Percentiles rank a stretch among this genome's conserved stretches.
phyloP scores from a whole-genome alignment of 2,113 vertebrate species.

The Syngnathus typhle region DNA sequence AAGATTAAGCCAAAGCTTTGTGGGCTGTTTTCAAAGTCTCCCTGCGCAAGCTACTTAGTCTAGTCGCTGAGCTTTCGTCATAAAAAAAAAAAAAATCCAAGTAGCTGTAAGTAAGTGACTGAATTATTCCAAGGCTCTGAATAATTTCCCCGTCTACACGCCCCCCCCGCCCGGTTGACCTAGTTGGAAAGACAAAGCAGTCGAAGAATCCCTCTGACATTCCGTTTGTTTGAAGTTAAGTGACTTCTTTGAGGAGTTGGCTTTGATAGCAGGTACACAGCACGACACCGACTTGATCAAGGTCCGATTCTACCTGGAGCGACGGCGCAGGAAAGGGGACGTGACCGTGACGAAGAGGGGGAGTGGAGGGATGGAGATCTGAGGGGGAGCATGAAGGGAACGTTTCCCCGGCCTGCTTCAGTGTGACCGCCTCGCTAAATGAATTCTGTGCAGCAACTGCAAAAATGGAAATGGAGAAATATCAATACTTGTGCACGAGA shows the following conservation, averaged over 20 bases:
- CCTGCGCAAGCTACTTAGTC: conserved; percentile 7
- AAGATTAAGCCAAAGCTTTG: conserved; percentile 35
- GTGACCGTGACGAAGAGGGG: conserved; percentile 3
- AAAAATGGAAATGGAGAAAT: background rate
- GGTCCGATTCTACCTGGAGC: conserved; percentile 37
- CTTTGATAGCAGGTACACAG: conserved; percentile 34
- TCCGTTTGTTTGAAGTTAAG: conserved; percentile 30
- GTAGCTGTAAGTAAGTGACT: conserved; percentile 6
- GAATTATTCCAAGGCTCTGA: conserved; percentile 3
- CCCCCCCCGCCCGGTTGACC: conserved; percentile 17
- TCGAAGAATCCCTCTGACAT: conserved; percentile 13
- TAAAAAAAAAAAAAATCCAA: background rate
- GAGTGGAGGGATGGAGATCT: conserved; percentile 9
- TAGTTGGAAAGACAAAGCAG: conserved; percentile 23
- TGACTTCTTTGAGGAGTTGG: conserved; percentile 20
- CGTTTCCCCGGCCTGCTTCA: conserved; percentile 31
- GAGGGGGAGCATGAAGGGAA: conserved; percentile 14
- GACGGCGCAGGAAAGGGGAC: conserved; percentile 12
- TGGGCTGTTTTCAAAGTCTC: conserved; percentile 23
- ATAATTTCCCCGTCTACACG: conserved; percentile 5
- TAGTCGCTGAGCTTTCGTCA: background rate
- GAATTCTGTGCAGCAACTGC: background rate
- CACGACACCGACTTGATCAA: conserved; percentile 53
- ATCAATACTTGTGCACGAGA: background rate
- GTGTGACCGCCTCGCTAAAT: conserved; percentile 29